These are phyloP conservation scores for Athrips mouffetella DNA, from an alignment of 2,888 invertebrate genomes.

Conservation along the genomic window DNA sequence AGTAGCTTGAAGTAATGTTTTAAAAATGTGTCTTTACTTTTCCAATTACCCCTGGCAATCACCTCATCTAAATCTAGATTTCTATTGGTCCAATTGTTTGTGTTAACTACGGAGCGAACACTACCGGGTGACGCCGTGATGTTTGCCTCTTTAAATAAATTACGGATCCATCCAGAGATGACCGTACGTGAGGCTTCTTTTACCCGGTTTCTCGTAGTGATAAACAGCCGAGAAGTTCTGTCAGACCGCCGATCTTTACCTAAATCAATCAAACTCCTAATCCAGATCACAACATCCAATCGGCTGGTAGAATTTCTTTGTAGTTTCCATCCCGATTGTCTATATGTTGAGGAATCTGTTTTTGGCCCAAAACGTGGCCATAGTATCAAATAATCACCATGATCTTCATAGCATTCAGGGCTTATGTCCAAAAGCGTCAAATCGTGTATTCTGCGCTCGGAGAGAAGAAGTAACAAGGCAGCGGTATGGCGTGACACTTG, in stretches of 20 bases:
- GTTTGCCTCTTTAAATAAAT: not conserved
- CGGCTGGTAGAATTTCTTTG: no score
- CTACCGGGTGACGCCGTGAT: not conserved
- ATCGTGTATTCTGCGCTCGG: slow-evolving; percentile 21
- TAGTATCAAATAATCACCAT: slow-evolving; percentile 18
- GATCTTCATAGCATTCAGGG: slow-evolving; percentile 4
- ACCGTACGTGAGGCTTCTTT: not conserved
- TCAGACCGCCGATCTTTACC: no score
- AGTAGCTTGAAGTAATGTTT: no score
- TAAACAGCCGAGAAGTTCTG: no score
- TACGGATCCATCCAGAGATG: not conserved
- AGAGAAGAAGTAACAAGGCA: slow-evolving; percentile 17
- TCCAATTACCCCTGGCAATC: not conserved
- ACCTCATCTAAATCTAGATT: not conserved
- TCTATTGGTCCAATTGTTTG: not conserved
- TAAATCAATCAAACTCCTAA: no score
- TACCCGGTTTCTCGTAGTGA: not conserved
- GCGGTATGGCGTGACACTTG: slow-evolving; percentile 13
- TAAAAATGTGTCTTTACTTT: no score
- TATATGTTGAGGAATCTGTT: no score
- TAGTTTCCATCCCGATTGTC: no score
- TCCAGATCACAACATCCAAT: no score
- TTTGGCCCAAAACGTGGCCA: slow-evolving; percentile 31
- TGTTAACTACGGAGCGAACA: not conserved
- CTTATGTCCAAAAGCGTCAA: slow-evolving; percentile 15